Conservation (phyloP, 2,888 invertebrate genomes). For the Nemotelus nigrinus region DNA sequence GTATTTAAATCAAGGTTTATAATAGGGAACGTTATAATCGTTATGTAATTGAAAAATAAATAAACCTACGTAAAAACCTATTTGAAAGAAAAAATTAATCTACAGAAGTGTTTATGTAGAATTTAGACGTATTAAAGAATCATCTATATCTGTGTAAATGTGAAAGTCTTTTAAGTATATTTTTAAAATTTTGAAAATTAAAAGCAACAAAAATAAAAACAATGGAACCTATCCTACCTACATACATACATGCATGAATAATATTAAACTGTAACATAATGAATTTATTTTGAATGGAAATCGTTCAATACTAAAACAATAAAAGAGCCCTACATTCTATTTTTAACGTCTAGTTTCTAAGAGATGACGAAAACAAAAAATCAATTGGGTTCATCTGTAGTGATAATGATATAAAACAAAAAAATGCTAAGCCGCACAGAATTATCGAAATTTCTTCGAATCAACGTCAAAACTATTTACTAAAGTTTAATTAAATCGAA, state of each 20-base stretch:
- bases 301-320: too few relatives aligned
- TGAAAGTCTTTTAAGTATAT: conserved; percentile 31
- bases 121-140: not conserved
- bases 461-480: too few relatives aligned
- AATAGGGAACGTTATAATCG: conserved; percentile 28
- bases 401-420: too few relatives aligned
- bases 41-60: not conserved
- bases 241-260: not conserved
- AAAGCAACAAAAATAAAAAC: conserved; percentile 17
- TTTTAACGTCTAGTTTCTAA: not conserved
- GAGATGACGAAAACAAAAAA: not conserved
- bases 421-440: too few relatives aligned
- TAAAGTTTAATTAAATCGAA: too few relatives aligned
- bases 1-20: conserved; percentile 21
- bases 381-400: too few relatives aligned
- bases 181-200: conserved; percentile 29
- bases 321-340: too few relatives aligned
- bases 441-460: too few relatives aligned
- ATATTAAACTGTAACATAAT: not conserved
- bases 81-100: too few relatives aligned
- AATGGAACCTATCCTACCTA: conserved; percentile 33
- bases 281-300: not conserved
- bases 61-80: too few relatives aligned
- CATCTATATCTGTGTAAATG: conserved; percentile 19
- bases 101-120: too few relatives aligned